Conservation (phyloP, 2,888 invertebrate genomes). For the Spodoptera picta region DNA sequence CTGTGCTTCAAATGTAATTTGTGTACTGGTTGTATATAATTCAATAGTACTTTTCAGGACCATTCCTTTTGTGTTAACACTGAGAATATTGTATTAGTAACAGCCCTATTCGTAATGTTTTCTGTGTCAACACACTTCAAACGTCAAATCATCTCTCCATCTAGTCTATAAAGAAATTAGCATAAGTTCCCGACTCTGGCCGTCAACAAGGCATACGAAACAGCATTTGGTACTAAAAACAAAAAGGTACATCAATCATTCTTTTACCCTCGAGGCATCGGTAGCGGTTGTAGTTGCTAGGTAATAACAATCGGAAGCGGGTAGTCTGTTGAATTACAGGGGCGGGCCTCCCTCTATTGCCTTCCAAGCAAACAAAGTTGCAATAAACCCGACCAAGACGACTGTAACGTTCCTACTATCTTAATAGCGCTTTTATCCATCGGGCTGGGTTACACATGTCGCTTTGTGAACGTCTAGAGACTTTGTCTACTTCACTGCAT, state of each 20-base stretch:
- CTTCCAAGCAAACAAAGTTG: constrained; percentile 81
- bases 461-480: constrained; percentile 65
- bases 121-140: constrained; percentile 20
- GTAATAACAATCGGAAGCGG: constrained; percentile 83
- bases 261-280: constrained; percentile 51
- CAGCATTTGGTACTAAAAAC: constrained; percentile 45
- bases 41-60: not conserved
- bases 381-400: constrained; percentile 82
- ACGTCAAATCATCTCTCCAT: constrained; percentile 38
- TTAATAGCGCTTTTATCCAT: constrained; percentile 79
- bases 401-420: constrained; percentile 68
- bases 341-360: constrained; percentile 76
- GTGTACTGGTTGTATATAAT: not conserved
- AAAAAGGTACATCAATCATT: constrained; percentile 61
- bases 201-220: constrained; percentile 19
- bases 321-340: constrained; percentile 71
- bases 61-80: no score
- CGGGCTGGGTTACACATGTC: constrained; percentile 78
- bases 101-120: constrained; percentile 2
- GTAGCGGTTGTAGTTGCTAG: constrained; percentile 61
- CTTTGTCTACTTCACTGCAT: constrained; percentile 70
- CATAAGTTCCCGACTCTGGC: constrained; percentile 10
- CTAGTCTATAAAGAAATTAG: constrained; percentile 13
- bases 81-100: no score
- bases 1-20: constrained; percentile 7